Base-by-base conservation (phyloP, 2,797 vertebrate species). In the Rallus crepitans region DNA sequence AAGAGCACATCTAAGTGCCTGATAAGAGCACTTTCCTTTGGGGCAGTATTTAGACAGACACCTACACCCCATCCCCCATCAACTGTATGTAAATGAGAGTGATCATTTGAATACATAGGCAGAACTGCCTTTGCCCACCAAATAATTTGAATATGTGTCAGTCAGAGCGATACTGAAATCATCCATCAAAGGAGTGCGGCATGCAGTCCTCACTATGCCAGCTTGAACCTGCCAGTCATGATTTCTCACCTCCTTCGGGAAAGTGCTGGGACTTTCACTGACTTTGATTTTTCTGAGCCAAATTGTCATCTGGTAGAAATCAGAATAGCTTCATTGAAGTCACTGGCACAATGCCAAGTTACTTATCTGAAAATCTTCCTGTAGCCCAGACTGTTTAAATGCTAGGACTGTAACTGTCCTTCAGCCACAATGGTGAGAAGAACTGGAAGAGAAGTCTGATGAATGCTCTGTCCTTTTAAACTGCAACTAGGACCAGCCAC, bases 221-320 rank as follows among this genome's bases (percentile, higher is more conserved):
- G 76, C 82, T 93, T 91, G 76, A 95, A 95, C 76, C 87, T 94
- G 89, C 68, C 79, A 91, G 63, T 93, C 91, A 56, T 76, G 61
- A 57, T 83, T 95, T 91, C 77, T 94, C 85, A 87, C 28, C 66
- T 87, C 25, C 77, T 82, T 78, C n/a, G 69, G 39, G 23, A 79
- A 91, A 86, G 12, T 65, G 68, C 47, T 91, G 80, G 45, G 70
- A 66, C 60, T 86, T 86, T 70, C 72, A 93, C 27, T 7, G 35
- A 66, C 65, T 92, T 90, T 30, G 61, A 40, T 76, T 83, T 91
- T 89, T 79, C 59, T 59, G 50, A 93, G 84, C 50, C 89, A 94
- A n/a, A 84, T 81, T 79, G 77, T 96, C 87, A 81, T 88, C 93
- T 94, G 87, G 59, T 86, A 88, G 63, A 86, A 76, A 94, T 93